A percentile compares a stretch with the other conserved stretches of the same genome.
These are phyloP conservation scores for Syritta pipiens DNA, from an alignment of 2,888 invertebrate species.

Conservation along the genomic window DNA sequence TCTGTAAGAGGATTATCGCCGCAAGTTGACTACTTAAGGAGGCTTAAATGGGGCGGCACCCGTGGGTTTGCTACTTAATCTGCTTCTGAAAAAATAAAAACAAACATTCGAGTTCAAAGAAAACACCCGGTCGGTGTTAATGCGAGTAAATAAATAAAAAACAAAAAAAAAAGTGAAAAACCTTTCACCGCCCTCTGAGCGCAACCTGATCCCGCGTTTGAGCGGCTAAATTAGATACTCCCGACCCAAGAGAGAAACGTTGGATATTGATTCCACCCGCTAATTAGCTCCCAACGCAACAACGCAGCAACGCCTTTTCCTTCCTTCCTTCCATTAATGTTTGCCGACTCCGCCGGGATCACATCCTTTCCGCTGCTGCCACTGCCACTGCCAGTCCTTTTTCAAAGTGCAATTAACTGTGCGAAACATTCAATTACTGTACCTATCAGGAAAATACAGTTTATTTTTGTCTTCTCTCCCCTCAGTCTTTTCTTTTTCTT, in stretches of 20 bases:
- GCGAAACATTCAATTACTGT: constrained; percentile 64
- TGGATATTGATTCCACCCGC: constrained; percentile 39
- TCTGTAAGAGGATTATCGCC: constrained; percentile 58
- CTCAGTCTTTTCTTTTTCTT: not conserved
- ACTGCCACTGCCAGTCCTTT: constrained; percentile 6
- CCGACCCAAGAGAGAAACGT: not conserved
- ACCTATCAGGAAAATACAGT: constrained; percentile 55
- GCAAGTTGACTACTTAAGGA: constrained; percentile 52
- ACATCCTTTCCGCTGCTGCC: not conserved
- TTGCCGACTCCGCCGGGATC: not conserved
- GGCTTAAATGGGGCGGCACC: constrained; percentile 9
- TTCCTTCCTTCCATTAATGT: constrained; percentile 34
- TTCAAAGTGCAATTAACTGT: constrained; percentile 59
- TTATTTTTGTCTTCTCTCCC: not conserved
- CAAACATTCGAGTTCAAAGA: not conserved
- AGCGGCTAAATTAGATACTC: constrained; percentile 24
- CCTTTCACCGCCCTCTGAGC: no score
- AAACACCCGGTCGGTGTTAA: no score
- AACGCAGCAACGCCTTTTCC: constrained; percentile 19
- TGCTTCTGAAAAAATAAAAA: not conserved
- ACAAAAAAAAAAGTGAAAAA: no score
- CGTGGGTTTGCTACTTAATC: constrained; percentile 29
- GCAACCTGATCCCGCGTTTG: constrained; percentile 43
- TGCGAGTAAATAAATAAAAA: no score
- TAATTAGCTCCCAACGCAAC: constrained; percentile 42